These are phyloP conservation scores for Maniola hyperantus DNA, from an alignment of 2,888 invertebrate species.

Conservation along the genomic window DNA sequence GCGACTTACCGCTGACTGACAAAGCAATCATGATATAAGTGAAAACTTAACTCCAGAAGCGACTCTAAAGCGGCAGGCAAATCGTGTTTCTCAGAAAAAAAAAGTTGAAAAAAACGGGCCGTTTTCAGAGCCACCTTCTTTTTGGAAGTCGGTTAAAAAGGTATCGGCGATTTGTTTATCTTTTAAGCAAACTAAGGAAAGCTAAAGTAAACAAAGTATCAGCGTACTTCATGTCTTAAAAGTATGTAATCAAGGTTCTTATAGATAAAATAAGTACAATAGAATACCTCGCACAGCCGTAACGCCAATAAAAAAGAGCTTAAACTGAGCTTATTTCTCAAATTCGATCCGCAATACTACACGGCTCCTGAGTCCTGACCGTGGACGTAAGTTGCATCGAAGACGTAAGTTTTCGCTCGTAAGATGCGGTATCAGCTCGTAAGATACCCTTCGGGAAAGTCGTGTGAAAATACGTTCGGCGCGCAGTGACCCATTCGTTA, in stretches of 20 bases:
- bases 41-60: too few relatives aligned
- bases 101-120: too few relatives aligned
- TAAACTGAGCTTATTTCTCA: conserved; percentile 52
- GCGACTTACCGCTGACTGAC: too few relatives aligned
- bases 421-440: conserved; percentile 71
- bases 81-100: too few relatives aligned
- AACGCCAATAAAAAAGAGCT: conserved; percentile 65
- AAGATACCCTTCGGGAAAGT: conserved; percentile 74
- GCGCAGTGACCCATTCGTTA: conserved; percentile 83
- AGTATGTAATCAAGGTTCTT: background rate
- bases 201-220: background rate
- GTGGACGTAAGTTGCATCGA: conserved; percentile 53
- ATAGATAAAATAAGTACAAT: conserved; percentile 30
- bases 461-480: conserved; percentile 83
- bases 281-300: conserved; percentile 65
- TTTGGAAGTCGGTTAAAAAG: too few relatives aligned
- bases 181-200: too few relatives aligned
- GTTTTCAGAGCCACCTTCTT: too few relatives aligned
- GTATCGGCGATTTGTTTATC: too few relatives aligned
- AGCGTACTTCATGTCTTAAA: background rate
- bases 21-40: too few relatives aligned
- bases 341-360: conserved; percentile 62
- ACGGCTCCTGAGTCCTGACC: conserved; percentile 58
- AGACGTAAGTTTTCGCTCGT: conserved; percentile 77
- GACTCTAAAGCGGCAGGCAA: too few relatives aligned